Evolutionary conservation across 2,888 invertebrate species (phyloP).

Genomic region (Drosophila atripex): DNA sequence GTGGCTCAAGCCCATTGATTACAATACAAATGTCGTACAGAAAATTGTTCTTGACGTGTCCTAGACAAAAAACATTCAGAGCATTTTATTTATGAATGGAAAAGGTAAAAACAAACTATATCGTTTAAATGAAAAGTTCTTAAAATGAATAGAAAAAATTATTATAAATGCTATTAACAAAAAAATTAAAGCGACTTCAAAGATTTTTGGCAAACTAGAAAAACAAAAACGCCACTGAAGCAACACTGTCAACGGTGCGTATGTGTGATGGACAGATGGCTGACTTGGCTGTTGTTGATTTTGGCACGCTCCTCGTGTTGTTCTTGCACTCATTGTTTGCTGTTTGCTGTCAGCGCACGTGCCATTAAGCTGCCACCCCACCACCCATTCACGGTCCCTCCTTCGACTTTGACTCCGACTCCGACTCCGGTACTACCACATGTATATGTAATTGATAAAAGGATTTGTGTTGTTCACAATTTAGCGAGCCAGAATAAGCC

Average conservation of each 20-base stretch:
- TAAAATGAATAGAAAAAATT: too few species aligned
- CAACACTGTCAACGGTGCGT: slow-evolving; percentile 34
- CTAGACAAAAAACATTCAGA: neutral
- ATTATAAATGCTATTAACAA: too few species aligned
- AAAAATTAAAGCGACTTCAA: neutral
- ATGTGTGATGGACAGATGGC: slow-evolving; percentile 44
- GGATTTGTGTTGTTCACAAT: slow-evolving; percentile 28
- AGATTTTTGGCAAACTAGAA: neutral
- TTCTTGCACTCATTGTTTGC: slow-evolving; percentile 41
- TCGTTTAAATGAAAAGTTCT: too few species aligned
- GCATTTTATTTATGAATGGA: neutral
- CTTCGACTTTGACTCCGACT: neutral
- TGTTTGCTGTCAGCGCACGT: slow-evolving; percentile 46
- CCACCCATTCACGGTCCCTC: slow-evolving; percentile 5
- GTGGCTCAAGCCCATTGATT: slow-evolving; percentile 32
- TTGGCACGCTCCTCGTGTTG: slow-evolving; percentile 37
- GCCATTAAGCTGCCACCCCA: slow-evolving; percentile 18
- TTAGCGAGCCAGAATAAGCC: slow-evolving; percentile 12
- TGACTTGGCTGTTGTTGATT: slow-evolving; percentile 43
- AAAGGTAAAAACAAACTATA: too few species aligned
- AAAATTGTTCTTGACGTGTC: slow-evolving; percentile 3
- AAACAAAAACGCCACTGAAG: neutral
- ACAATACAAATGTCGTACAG: slow-evolving; percentile 47
- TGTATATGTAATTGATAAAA: slow-evolving; percentile 67
- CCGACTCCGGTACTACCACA: slow-evolving; percentile 2